Evolutionary conservation across 2,888 invertebrate genomes (phyloP).

Genomic region (Nemurella pictetii): DNA sequence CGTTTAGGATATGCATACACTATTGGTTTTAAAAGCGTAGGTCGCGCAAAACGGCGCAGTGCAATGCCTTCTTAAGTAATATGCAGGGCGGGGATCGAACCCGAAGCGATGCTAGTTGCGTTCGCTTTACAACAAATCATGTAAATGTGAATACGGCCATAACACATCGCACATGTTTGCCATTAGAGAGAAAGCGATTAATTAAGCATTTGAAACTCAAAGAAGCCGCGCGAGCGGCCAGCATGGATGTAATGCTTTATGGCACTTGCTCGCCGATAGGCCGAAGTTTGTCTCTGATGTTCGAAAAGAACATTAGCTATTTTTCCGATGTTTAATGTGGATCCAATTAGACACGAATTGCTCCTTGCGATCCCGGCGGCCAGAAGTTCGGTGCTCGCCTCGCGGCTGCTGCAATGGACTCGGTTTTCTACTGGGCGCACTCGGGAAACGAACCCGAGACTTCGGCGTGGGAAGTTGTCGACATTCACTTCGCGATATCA

Average conservation of each 20-base stretch:
- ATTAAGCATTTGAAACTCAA: constrained; percentile 8
- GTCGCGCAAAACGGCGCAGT: background rate
- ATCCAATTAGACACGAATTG: background rate
- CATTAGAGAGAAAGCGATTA: constrained; percentile 29
- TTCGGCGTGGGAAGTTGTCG: constrained; percentile 8
- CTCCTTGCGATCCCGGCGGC: background rate
- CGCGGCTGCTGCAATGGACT: background rate
- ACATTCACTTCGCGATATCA: background rate
- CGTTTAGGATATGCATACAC: background rate
- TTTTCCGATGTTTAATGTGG: background rate
- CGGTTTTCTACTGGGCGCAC: background rate
- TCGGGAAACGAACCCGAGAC: background rate
- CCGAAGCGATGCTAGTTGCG: constrained; percentile 8
- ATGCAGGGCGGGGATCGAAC: constrained; percentile 30
- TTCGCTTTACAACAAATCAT: constrained; percentile 22
- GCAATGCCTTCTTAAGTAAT: constrained; percentile 26
- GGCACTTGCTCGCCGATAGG: background rate
- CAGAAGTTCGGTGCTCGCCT: background rate
- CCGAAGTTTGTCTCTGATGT: constrained; percentile 1
- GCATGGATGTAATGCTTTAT: too few species aligned
- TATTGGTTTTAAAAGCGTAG: background rate
- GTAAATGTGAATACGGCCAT: constrained; percentile 23
- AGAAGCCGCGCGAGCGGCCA: background rate
- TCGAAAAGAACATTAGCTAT: background rate
- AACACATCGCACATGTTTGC: constrained; percentile 22